Conservation (phyloP, 2,113 vertebrate genomes). For the Tapirus terrestris region DNA sequence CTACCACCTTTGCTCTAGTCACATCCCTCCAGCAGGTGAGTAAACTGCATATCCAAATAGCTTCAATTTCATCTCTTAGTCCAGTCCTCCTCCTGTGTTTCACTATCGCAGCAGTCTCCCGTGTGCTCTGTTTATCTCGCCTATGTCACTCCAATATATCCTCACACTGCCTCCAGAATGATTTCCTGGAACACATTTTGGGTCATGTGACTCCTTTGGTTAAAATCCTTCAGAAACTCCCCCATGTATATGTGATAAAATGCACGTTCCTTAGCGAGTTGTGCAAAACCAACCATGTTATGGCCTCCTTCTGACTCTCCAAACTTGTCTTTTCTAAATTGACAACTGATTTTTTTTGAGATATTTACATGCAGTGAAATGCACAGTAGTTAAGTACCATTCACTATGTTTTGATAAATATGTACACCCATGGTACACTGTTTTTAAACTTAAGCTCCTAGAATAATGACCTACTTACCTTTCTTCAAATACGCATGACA, state of each 20-base stretch:
- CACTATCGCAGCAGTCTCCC: background rate
- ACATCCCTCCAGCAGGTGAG: background rate
- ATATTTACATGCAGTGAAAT: background rate
- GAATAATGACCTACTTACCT: background rate
- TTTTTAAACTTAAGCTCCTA: background rate
- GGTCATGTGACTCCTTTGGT: background rate
- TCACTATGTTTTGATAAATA: background rate
- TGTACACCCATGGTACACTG: too few species aligned
- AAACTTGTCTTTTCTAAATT: background rate
- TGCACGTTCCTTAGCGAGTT: too few species aligned
- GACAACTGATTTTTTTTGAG: background rate
- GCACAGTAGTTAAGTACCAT: background rate
- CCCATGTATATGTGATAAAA: background rate
- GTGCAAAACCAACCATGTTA: background rate
- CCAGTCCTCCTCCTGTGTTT: background rate
- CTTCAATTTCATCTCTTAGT: background rate
- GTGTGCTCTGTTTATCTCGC: background rate
- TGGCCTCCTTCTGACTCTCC: background rate
- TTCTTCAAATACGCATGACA: background rate
- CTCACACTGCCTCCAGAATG: background rate
- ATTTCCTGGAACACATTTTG: background rate
- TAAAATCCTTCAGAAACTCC: background rate
- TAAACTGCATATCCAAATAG: background rate
- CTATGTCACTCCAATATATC: background rate
- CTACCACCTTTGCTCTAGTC: background rate